These are phyloP conservation scores for Epirrita christyi DNA, from an alignment of 2,888 invertebrate species.

Conservation along the genomic window DNA sequence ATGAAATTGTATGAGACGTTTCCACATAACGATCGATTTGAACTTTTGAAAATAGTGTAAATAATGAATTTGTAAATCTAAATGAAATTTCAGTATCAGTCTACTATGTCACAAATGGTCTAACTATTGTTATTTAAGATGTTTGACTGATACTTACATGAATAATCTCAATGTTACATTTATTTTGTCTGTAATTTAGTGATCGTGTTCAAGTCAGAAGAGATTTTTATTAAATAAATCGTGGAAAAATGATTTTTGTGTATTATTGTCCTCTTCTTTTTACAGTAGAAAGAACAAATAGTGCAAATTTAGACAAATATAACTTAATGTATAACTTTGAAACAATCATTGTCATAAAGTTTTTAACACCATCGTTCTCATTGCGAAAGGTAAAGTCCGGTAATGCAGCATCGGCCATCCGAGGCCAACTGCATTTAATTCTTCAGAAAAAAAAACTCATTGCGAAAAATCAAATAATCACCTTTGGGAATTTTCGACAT, in stretches of 20 bases:
- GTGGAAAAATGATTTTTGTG: constrained; percentile 51
- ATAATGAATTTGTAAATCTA: constrained; percentile 55
- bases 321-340: too few relatives aligned
- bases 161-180: constrained; percentile 77
- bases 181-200: constrained; percentile 83
- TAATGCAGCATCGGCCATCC: too few relatives aligned
- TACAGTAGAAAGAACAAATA: background rate
- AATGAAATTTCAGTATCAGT: constrained; percentile 65
- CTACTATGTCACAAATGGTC: constrained; percentile 43
- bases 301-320: background rate
- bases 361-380: too few relatives aligned
- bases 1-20: background rate
- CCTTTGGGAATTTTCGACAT: too few relatives aligned
- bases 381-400: too few relatives aligned
- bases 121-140: constrained; percentile 68
- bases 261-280: constrained; percentile 32
- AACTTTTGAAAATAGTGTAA: constrained; percentile 43
- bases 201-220: constrained; percentile 85
- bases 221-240: constrained; percentile 83
- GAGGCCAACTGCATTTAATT: too few relatives aligned
- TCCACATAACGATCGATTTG: constrained; percentile 10
- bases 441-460: too few relatives aligned
- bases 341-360: background rate
- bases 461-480: too few relatives aligned
- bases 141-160: constrained; percentile 72